A percentile compares a stretch with the other conserved stretches of the same genome.
Evolutionary conservation across 2,888 invertebrate species (phyloP).

Genomic region (Caenorhabditis plicata): DNA sequence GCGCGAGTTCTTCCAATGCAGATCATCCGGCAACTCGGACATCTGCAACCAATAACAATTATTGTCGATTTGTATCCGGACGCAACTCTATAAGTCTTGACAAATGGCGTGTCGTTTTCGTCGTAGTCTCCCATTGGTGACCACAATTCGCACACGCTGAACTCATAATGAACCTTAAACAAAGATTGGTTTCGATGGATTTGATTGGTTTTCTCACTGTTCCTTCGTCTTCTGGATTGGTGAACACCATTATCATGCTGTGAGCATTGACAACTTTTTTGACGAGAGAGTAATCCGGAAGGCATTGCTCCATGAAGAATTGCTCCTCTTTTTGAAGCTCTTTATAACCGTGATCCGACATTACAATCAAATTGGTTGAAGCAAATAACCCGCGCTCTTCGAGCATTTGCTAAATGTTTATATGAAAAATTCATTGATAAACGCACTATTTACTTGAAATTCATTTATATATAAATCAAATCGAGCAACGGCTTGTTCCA

Average conservation of each 20-base stretch:
- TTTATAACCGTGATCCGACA: slow-evolving; percentile 61
- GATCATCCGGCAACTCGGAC: slow-evolving; percentile 56
- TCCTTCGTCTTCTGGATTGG: slow-evolving; percentile 56
- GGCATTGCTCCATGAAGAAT: slow-evolving; percentile 62
- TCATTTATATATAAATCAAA: slow-evolving; percentile 58
- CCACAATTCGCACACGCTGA: slow-evolving; percentile 64
- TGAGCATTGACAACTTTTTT: slow-evolving; percentile 60
- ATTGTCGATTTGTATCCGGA: neutral
- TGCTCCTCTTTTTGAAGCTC: slow-evolving; percentile 60
- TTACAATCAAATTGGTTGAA: slow-evolving; percentile 60
- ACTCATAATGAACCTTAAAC: slow-evolving; percentile 61
- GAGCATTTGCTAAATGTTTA: slow-evolving; percentile 49
- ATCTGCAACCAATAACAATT: slow-evolving; percentile 20
- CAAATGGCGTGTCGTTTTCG: slow-evolving; percentile 55
- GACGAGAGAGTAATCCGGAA: slow-evolving; percentile 58
- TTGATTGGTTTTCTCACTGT: slow-evolving; percentile 29
- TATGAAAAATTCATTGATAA: too few species aligned
- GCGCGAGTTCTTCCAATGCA: slow-evolving; percentile 55
- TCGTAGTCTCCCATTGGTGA: slow-evolving; percentile 62
- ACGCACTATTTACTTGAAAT: slow-evolving; percentile 53
- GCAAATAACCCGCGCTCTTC: slow-evolving; percentile 49
- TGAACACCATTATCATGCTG: slow-evolving; percentile 60
- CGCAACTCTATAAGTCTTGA: slow-evolving; percentile 51
- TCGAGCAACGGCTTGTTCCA: slow-evolving; percentile 50
- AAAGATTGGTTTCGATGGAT: neutral